Base-by-base conservation (phyloP, 2,797 vertebrate genomes). In the Hydrocynus forskahlii region DNA sequence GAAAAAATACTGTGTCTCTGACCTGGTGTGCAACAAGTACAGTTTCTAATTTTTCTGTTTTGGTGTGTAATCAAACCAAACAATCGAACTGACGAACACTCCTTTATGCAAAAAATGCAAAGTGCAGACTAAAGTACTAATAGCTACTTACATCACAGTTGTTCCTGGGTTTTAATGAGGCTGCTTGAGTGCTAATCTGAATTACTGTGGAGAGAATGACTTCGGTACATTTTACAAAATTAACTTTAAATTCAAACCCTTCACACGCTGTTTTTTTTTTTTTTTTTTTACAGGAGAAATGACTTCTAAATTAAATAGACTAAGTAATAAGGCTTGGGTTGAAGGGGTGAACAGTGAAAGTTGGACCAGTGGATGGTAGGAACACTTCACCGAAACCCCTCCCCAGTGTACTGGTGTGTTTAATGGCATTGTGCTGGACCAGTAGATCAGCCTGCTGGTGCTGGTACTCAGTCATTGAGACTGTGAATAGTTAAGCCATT, bases 341-440 rank as follows among this genome's bases (percentile, higher is more conserved):
- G 9, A 29, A 25, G 2, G 25, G 25, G 29, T 8, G 35, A 16
- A 48, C 21, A 54, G 23, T 14, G 64, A 19, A 63, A 55, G 35
- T 68, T 69, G 40, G 48, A 21, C 45, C 21, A 35, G 21, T 23
- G 50, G 29, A 79, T 76, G 9, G 54, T 40, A 78, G 59, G 10
- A 43, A 23, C n/a, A 54, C 25, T 64, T 40, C 7, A 21, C 29
- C 23, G 38, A 55, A 19, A 8, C 19, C 0, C 71, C 25, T 52
- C 43, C 75, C 29, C 48, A 69, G 64, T 83, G 76, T 71, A 48
- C 19, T 35, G 19, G 45, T 23, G 29, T 54, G 50, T 52, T 19
- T 72, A 68, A 21, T 14, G 2, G 23, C 43, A 25, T 38, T n/a
- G 21, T 21, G 23, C 52, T 29, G 52, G 35, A 14, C 7, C 10